A percentile compares a stretch with the other conserved stretches of the same genome.
phyloP scores from a whole-genome alignment of 2,888 invertebrate species.

The Oscheius sp. region DNA sequence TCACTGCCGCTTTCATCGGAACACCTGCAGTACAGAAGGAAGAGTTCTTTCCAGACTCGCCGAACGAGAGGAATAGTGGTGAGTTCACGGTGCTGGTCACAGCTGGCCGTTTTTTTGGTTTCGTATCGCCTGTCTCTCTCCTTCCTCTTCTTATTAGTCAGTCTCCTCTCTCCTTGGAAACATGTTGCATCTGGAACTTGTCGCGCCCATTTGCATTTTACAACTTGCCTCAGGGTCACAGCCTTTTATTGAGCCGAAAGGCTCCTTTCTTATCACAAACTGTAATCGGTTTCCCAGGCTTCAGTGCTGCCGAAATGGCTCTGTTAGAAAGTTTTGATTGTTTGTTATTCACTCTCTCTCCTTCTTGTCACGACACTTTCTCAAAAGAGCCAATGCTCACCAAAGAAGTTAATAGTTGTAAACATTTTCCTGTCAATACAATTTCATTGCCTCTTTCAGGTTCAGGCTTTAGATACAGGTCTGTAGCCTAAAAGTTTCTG shows the following conservation, averaged over 20 bases:
- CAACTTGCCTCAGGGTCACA: constrained; percentile 13
- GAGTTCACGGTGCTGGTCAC: not conserved
- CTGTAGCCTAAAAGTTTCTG: no score
- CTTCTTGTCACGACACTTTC: not conserved
- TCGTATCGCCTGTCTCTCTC: not conserved
- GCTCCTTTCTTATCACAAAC: not conserved
- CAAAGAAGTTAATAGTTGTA: no score
- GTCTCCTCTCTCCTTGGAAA: constrained; percentile 8
- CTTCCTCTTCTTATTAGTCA: constrained; percentile 7
- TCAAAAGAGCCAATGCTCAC: no score
- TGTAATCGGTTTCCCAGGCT: not conserved
- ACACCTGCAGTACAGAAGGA: constrained; percentile 5
- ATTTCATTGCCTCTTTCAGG: no score
- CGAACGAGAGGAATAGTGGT: constrained; percentile 18
- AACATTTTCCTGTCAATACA: no score
- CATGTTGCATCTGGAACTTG: constrained; percentile 31
- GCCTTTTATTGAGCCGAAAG: constrained; percentile 1
- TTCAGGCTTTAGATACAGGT: no score
- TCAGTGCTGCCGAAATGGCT: not conserved
- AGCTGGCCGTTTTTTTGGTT: constrained; percentile 21
- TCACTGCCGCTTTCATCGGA: constrained; percentile 16
- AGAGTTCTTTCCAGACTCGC: not conserved
- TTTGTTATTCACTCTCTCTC: constrained; percentile 2
- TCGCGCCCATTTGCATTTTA: constrained; percentile 30
- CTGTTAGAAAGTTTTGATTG: not conserved